Base-by-base conservation (phyloP, 1,140 invertebrate genomes). In the Ridgeia piscesae region DNA sequence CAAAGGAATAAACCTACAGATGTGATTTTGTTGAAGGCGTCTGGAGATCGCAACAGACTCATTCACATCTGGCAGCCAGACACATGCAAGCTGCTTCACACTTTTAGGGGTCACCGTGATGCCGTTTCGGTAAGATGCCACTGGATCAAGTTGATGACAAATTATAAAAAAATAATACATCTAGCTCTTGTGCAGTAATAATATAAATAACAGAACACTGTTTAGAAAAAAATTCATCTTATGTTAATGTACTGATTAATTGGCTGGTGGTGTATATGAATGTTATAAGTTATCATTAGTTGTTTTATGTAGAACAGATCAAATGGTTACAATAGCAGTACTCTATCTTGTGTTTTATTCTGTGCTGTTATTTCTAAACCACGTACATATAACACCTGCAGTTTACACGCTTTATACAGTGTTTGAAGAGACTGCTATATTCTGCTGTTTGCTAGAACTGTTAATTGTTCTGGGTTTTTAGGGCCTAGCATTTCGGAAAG, bases 31-130 rank as follows among this genome's bases (percentile, higher is more conserved):
- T 92, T 93, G 93, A 11, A 97, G 96, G 98, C 97, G 1, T 96
- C 98, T 89, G 98, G 98, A 88, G 98, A 98, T 95, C 96, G 97
- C 92, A 97, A 97, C 92, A 97, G 97, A 92, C 95, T 97, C 93
- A 98, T 99, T 92, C 97, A 98, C 94, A 97, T 99, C 88, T 98
- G 98, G 97, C 97, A 98, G 95, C 97, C 98, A 11, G 96, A 97
- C 11, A 97, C 97, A 91, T 96, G 99, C 93, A 97, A 97, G 94
- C 97, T 97, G 94, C 94, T 99, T 6, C 97, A 98, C 94, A 98
- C 97, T 58, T 98, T 99, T 93, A 95, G 92, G 92, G 96, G 96
- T 33, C 96, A 97, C 94, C 95, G 95, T 2, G 58, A 77, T 77
- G 58, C 58, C 58, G 93, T 58, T 91, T 89, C 34, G 88, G 92